phyloP scores from a whole-genome alignment of 2,113 vertebrate species.

The Dicentrarchus labrax region DNA sequence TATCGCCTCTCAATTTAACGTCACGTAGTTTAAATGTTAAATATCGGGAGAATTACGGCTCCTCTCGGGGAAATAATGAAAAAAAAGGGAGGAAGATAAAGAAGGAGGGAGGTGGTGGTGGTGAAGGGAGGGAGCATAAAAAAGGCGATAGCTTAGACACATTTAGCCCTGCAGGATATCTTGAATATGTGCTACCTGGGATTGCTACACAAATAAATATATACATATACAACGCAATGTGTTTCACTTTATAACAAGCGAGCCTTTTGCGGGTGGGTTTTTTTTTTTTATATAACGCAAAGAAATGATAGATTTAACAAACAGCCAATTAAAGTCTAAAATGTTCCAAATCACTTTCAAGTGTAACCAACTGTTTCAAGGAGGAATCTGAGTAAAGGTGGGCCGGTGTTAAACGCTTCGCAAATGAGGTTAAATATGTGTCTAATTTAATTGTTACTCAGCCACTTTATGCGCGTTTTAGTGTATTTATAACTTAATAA shows the following conservation, averaged over 20 bases:
- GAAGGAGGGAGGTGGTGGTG: not conserved
- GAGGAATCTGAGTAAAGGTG: slow-evolving; percentile 84
- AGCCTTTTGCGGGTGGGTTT: slow-evolving; percentile 47
- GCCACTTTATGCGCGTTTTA: slow-evolving; percentile 15
- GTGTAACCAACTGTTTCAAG: slow-evolving; percentile 85
- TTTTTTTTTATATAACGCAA: slow-evolving; percentile 64
- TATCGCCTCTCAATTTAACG: slow-evolving; percentile 42
- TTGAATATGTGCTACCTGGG: slow-evolving; percentile 39
- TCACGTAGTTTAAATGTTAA: slow-evolving; percentile 65
- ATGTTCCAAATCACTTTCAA: slow-evolving; percentile 84
- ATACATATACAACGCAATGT: not conserved
- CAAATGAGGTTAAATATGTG: slow-evolving; percentile 61
- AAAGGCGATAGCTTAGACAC: slow-evolving; percentile 57
- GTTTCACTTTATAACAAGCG: slow-evolving; percentile 68
- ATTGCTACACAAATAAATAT: not conserved
- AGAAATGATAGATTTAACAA: slow-evolving; percentile 82
- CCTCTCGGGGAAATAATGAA: slow-evolving; percentile 61
- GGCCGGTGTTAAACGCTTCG: slow-evolving; percentile 63
- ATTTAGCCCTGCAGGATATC: slow-evolving; percentile 52
- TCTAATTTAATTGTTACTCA: not conserved
- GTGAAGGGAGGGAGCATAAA: too few relatives aligned
- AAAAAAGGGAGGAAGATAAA: slow-evolving; percentile 65
- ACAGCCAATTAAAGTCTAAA: slow-evolving; percentile 85
- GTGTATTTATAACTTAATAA: slow-evolving; percentile 46
- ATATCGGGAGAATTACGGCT: slow-evolving; percentile 61